phyloP scores from a whole-genome alignment of 2,113 vertebrate species.

The Vidua chalybeata region DNA sequence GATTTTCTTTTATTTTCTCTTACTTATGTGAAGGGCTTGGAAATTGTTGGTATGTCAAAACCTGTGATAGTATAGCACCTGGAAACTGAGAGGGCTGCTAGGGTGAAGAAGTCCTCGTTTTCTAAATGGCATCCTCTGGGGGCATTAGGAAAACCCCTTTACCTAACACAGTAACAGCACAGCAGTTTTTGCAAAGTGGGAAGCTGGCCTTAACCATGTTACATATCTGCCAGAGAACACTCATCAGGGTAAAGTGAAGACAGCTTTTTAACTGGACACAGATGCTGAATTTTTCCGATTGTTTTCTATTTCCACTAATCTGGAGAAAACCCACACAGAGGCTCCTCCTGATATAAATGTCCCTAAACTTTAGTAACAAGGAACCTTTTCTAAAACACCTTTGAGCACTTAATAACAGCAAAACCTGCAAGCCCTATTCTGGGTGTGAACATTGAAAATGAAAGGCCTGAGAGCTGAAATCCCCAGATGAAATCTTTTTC shows the following conservation, averaged over 20 bases:
- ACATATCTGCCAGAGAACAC: background rate
- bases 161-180: background rate
- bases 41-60: background rate
- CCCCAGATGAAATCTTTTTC: background rate
- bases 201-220: background rate
- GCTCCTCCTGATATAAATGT: background rate
- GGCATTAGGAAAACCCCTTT: background rate
- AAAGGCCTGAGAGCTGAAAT: background rate
- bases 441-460: background rate
- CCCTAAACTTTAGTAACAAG: background rate
- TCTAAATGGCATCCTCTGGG: background rate
- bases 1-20: background rate
- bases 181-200: background rate
- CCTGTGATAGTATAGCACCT: background rate
- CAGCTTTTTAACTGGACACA: conserved; percentile 9
- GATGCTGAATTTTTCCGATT: background rate
- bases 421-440: background rate
- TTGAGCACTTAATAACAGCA: background rate
- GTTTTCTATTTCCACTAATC: background rate
- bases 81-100: background rate
- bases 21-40: background rate
- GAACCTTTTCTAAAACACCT: background rate
- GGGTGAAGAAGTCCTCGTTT: background rate
- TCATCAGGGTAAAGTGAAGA: background rate
- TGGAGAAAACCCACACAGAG: background rate